These are phyloP conservation scores for Anastrepha ludens DNA, from an alignment of 1,140 invertebrate species.

Conservation along the genomic window DNA sequence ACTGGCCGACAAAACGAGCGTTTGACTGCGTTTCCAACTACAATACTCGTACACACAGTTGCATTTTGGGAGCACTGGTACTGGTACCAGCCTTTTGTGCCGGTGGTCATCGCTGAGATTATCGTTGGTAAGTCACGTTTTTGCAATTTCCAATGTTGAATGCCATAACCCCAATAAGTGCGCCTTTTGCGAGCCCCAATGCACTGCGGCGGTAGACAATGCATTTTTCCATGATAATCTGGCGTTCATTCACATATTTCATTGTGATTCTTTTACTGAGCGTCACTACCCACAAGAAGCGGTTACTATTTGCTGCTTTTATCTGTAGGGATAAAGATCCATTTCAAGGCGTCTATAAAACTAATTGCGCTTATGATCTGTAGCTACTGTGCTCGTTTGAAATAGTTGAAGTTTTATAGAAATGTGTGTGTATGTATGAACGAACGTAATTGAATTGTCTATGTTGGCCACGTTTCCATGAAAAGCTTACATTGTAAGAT, in stretches of 20 bases:
- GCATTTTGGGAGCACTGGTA: neutral
- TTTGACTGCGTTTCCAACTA: neutral
- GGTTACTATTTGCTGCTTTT: neutral
- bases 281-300: neutral
- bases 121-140: conserved; percentile 39
- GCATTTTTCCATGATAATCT: conserved; percentile 28
- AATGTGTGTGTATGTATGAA: neutral
- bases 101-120: conserved; percentile 16
- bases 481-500: too few relatives aligned
- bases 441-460: neutral
- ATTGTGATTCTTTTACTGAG: neutral
- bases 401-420: neutral
- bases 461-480: neutral
- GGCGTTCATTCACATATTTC: conserved; percentile 25
- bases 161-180: neutral
- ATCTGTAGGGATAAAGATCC: conserved; percentile 37
- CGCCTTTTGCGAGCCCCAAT: neutral
- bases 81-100: neutral
- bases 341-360: conserved; percentile 37
- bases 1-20: conserved; percentile 14
- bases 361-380: conserved; percentile 35
- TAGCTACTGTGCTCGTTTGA: conserved; percentile 17
- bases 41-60: neutral
- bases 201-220: neutral
- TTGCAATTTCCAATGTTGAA: conserved; percentile 32